Evolutionary conservation across 2,888 invertebrate genomes (phyloP).

Genomic region (Amphipyra berbera): DNA sequence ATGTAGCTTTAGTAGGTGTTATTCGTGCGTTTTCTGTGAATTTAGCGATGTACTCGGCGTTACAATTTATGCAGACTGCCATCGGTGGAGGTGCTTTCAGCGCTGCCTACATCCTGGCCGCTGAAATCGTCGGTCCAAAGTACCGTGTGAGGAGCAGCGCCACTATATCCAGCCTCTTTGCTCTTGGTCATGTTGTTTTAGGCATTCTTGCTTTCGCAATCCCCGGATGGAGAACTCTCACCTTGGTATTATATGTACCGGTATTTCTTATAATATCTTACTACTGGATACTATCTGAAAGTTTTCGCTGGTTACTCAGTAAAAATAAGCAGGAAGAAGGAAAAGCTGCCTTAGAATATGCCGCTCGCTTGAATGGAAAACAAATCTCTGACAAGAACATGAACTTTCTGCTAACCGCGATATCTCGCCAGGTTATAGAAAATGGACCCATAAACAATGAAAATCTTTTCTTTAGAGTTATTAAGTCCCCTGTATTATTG

Average conservation of each 20-base stretch:
- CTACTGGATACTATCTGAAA: constrained; percentile 92
- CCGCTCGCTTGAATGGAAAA: constrained; percentile 91
- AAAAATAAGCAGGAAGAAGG: constrained; percentile 91
- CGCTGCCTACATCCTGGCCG: constrained; percentile 89
- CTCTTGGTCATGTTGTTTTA: constrained; percentile 92
- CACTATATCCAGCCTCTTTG: constrained; percentile 92
- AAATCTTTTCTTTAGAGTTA: constrained; percentile 78
- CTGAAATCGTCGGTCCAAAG: constrained; percentile 94
- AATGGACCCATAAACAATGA: constrained; percentile 57
- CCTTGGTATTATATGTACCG: constrained; percentile 92
- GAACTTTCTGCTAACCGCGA: constrained; percentile 73
- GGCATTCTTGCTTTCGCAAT: constrained; percentile 92
- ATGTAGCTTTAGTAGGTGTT: constrained; percentile 77
- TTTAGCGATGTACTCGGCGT: constrained; percentile 79
- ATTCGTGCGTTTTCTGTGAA: constrained; percentile 83
- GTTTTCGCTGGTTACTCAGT: constrained; percentile 93
- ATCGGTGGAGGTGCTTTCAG: constrained; percentile 83
- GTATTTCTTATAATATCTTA: constrained; percentile 91
- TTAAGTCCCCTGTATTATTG: constrained; percentile 88
- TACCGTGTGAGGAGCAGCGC: constrained; percentile 93
- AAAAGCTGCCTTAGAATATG: constrained; percentile 88
- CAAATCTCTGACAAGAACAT: constrained; percentile 85
- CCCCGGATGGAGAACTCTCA: constrained; percentile 92
- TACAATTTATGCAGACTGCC: constrained; percentile 83
- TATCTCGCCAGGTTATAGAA: constrained; percentile 67